Evolutionary conservation across 2,797 vertebrate species (phyloP), one percentile per base, ranked within the genome.

Genomic region (Cuculus canorus): DNA sequence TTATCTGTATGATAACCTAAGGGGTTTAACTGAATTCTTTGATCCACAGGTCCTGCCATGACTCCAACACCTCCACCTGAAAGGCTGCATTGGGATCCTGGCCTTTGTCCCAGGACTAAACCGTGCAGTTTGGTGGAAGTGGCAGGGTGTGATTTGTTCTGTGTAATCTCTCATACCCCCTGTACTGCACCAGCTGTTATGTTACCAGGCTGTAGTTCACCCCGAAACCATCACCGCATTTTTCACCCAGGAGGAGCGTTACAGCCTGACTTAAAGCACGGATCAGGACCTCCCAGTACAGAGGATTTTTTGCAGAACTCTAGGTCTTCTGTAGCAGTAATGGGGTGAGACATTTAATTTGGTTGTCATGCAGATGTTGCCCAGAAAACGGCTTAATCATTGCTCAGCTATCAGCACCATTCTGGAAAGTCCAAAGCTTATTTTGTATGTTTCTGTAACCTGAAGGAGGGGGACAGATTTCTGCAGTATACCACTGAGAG

Each of bases 301-400:
- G 33, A 54, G 8, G 8, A 68, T 11, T 25, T 5, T 15, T 32
- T 83, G 39, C 35, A 84, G 64, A 77, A 60, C n/a, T 76, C 33
- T 27, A 35, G 22, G 7, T 41, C 30, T 81, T 87, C 22, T n/a
- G 11, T 43, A 43, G 18, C 28, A 64, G 35, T 37, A 19, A n/a
- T 21, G 11, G 18, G 5, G 9, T 24, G 30, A 77, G 23, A 35
- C 11, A 11, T 64, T 72, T 76, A 41, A 56, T 64, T 65, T 64
- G 54, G 10, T 24, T 89, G 60, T 0, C 0, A 60, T 10, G 28
- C 17, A 60, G 23, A 47, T 54, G 76, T 88, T n/a, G 10, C 9
- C 23, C n/a, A 68, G 77, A 47, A 87, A 90, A 82, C 5, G 19
- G 12, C 35, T 64, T 33, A 66, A 37, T 41, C 13, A 22, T 68